Evolutionary conservation across 2,797 vertebrate species (phyloP), one percentile per base, ranked within the genome.

Genomic region (Sciaenops ocellatus): DNA sequence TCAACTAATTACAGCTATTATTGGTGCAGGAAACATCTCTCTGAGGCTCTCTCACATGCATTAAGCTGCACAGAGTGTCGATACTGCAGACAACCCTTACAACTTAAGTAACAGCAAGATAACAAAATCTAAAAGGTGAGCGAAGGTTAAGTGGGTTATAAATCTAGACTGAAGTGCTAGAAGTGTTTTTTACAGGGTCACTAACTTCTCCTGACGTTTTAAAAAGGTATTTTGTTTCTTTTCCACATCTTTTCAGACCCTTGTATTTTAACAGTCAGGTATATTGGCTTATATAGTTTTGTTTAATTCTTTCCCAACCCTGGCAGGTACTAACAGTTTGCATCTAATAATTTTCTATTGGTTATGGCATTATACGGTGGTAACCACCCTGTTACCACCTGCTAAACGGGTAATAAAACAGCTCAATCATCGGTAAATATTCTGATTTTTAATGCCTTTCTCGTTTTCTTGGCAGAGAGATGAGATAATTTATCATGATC

Each of bases 21-120:
- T 72, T 64, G 75, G 87, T 84, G 84, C 82, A 85, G 44, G 60
- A 38, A 67, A 70, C 77, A 90, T 83, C 80, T 81, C 79, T 74
- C 61, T 26, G 20, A 62, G 50, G 54, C 71, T 73, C 51, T 73
- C 54, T 67, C 46, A 69, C 64, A 83, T 79, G 77, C 60, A 90
- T 89, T 82, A 85, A 74, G 63, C 52, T 64, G 48, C 48, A 82
- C 46, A 65, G 34, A 73, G 80, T 71, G 75, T 75, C 79, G 79
- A 90, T 90, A 78, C 87, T 69, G 80, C 62, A 68, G 57, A 76
- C 78, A 84, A 47, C 7, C 56, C 59, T 34, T n/a, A 77, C 17
- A 72, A 59, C 38, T 38, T 38, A 71, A 18, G 54, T 70, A 22
- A 54, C 41, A 68, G 69, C 73, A 61, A 83, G 82, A 73, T 17